Evolutionary conservation across 2,888 invertebrate genomes (phyloP).

Genomic region (Geotrupes spiniger): DNA sequence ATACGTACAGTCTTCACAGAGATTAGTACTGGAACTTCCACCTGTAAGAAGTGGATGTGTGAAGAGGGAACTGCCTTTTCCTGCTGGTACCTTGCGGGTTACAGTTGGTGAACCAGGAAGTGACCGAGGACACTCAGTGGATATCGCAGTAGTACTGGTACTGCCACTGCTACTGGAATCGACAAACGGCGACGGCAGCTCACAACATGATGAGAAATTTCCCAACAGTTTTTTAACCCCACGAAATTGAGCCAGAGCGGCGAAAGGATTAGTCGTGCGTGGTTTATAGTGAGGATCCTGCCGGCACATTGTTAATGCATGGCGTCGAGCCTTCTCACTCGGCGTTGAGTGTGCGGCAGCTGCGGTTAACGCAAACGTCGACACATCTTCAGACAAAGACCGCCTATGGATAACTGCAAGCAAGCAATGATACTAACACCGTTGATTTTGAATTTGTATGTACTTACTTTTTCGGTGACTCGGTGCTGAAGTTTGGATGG

Average conservation of each 20-base stretch:
- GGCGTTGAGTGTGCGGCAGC: slow-evolving; percentile 57
- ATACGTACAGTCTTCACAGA: slow-evolving; percentile 34
- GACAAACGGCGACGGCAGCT: slow-evolving; percentile 68
- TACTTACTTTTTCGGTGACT: slow-evolving; percentile 30
- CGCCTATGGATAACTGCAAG: slow-evolving; percentile 64
- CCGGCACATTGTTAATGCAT: slow-evolving; percentile 76
- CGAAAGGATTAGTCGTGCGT: slow-evolving; percentile 68
- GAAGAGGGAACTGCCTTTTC: slow-evolving; percentile 49
- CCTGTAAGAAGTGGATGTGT: slow-evolving; percentile 54
- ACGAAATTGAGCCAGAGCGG: slow-evolving; percentile 70
- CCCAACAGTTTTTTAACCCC: slow-evolving; percentile 83
- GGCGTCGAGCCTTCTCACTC: slow-evolving; percentile 72
- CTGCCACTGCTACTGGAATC: slow-evolving; percentile 21
- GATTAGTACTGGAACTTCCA: slow-evolving; percentile 46
- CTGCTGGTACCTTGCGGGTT: slow-evolving; percentile 40
- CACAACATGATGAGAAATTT: slow-evolving; percentile 75
- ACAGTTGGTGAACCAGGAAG: slow-evolving; percentile 55
- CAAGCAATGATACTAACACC: slow-evolving; percentile 15
- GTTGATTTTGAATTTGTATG: neutral
- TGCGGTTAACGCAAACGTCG: slow-evolving; percentile 37
- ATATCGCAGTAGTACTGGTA: slow-evolving; percentile 11
- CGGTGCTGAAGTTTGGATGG: slow-evolving; percentile 30
- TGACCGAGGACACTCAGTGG: slow-evolving; percentile 52
- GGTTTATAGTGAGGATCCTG: slow-evolving; percentile 80
- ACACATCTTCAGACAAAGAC: slow-evolving; percentile 70